phyloP scores from a whole-genome alignment of 2,113 vertebrate species.

The Percopsis transmontana region DNA sequence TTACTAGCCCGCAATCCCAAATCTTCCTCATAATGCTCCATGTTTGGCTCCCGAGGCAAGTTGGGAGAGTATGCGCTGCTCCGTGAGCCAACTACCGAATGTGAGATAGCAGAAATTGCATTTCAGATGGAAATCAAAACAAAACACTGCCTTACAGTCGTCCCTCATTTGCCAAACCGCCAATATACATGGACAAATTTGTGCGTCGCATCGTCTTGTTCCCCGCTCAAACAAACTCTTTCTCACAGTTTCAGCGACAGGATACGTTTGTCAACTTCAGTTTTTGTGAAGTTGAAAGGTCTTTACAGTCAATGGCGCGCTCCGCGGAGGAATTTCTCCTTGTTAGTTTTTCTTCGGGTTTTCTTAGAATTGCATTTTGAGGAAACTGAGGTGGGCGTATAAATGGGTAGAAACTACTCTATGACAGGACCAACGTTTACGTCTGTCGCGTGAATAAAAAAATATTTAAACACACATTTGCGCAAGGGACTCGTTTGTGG shows the following conservation, averaged over 20 bases:
- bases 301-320: conserved; percentile 87
- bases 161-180: conserved; percentile 51
- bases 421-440: background rate
- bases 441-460: background rate
- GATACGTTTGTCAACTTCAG: conserved; percentile 81
- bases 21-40: conserved; percentile 85
- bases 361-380: background rate
- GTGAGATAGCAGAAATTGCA: conserved; percentile 67
- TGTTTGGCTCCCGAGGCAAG: conserved; percentile 68
- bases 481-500: conserved; percentile 80
- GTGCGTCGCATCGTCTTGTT: conserved; percentile 53
- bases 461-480: conserved; percentile 36
- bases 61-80: conserved; percentile 57
- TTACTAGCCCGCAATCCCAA: conserved; percentile 80
- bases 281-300: conserved; percentile 86
- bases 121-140: conserved; percentile 79
- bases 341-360: conserved; percentile 56
- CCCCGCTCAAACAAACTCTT: conserved; percentile 59
- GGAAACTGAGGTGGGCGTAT: conserved; percentile 25
- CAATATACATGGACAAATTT: conserved; percentile 29
- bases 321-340: conserved; percentile 86
- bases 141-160: conserved; percentile 66
- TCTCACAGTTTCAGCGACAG: conserved; percentile 68
- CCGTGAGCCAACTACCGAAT: conserved; percentile 62
- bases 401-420: background rate